phyloP scores from a whole-genome alignment of 2,888 invertebrate genomes.

The Coelogynopora nodosa region DNA sequence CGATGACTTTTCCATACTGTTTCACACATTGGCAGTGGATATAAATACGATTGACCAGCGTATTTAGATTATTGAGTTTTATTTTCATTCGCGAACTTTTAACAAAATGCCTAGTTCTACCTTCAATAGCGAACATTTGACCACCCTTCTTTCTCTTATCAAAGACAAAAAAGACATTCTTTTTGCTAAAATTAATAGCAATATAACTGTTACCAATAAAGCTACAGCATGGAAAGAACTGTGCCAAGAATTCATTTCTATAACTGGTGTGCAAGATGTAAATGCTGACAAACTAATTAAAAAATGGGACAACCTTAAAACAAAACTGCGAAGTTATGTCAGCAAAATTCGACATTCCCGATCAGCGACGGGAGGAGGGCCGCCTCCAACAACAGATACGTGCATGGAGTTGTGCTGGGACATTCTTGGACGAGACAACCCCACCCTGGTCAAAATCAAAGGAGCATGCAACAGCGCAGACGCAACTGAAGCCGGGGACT shows the following conservation, averaged over 20 bases:
- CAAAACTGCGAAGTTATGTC: neutral
- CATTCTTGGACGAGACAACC: neutral
- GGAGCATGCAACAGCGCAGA: neutral
- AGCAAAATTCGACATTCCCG: neutral
- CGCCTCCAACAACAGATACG: neutral
- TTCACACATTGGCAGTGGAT: too few relatives aligned
- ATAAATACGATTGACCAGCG: too few relatives aligned
- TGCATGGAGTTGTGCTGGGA: neutral
- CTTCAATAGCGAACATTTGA: neutral
- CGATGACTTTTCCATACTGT: too few relatives aligned
- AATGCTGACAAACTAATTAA: neutral
- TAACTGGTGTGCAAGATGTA: neutral
- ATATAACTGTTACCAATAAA: neutral
- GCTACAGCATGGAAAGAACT: neutral
- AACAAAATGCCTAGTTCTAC: too few relatives aligned
- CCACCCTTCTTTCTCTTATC: neutral
- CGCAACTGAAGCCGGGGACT: too few relatives aligned
- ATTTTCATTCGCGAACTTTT: too few relatives aligned
- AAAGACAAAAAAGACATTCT: neutral
- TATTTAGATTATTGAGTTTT: too few relatives aligned
- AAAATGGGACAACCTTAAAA: neutral
- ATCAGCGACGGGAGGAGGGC: neutral
- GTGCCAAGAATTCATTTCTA: neutral
- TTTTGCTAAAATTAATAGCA: neutral
- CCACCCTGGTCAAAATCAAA: neutral